phyloP scores from a whole-genome alignment of 2,113 vertebrate species.

The Peromyscus californicus region DNA sequence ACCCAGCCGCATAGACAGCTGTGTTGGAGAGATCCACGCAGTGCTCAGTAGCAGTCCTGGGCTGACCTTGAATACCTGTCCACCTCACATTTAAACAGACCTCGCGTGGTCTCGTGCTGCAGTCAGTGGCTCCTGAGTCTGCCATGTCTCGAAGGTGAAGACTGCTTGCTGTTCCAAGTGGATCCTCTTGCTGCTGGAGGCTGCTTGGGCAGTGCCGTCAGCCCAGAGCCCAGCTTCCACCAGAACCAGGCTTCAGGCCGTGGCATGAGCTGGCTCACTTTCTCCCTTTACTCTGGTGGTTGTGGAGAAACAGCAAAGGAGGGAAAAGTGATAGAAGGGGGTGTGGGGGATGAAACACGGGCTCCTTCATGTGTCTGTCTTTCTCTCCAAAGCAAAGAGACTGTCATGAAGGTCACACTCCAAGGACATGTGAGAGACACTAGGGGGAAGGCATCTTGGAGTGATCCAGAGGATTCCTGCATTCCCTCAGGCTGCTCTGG shows the following conservation, averaged over 20 bases:
- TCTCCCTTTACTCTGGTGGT: not conserved
- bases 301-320: not conserved
- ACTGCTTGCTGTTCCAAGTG: not conserved
- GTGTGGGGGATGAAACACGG: not conserved
- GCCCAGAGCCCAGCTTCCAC: too few species aligned
- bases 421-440: not conserved
- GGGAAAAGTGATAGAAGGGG: not conserved
- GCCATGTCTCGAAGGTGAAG: not conserved
- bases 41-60: not conserved
- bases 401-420: constrained; percentile 49
- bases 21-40: not conserved
- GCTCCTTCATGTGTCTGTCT: constrained; percentile 1
- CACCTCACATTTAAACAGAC: not conserved
- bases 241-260: not conserved
- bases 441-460: not conserved
- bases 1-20: not conserved
- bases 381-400: constrained; percentile 74
- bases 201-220: not conserved
- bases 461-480: not conserved
- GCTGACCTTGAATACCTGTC: not conserved
- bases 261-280: not conserved
- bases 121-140: not conserved
- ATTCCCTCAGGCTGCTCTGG: not conserved
- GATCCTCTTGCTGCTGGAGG: not conserved
- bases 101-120: fast-evolving